Evolutionary conservation across 2,888 invertebrate species (phyloP), one percentile per base, ranked within the genome.

Genomic region (Ormyrus thymus): DNA sequence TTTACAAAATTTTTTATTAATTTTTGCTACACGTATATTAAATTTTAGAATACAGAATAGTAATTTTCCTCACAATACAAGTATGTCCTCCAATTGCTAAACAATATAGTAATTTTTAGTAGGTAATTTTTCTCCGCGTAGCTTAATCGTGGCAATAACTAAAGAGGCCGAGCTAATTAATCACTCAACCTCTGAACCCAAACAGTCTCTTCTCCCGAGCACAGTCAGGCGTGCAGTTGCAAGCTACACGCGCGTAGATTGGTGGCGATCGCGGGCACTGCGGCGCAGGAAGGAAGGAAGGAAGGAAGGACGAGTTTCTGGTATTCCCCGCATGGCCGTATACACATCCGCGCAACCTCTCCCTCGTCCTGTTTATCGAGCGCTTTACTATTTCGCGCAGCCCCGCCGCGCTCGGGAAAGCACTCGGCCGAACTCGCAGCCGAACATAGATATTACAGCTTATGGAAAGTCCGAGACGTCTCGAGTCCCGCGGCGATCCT

Each of bases 391-490:
- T 78, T 73, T 73, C 72, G 78, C 78, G 66, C 61, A 78, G 53
- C 61, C 72, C 62, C 61, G 78, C 29, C 46, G 64, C 4, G 64
- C 64, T 48, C 70, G 64, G 59, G 58, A 59, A 68, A 66, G 75
- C 66, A 68, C 66, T 73, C 61, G 43, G 51, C 64, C 15, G 46
- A 62, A 70, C 64, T 70, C 78, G 78, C 78, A 73, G 50, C 78
- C 78, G 78, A 69, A 78, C 78, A 78, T 78, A 78, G 78, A 78
- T 73, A 78, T 78, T 78, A 64, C 78, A 78, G 78, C 78, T 78
- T 73, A 73, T 69, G 78, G 78, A 73, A 69, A 78, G 70, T 56
- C 61, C 15, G 13, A 43, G 45, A 15, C 15, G 50, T 58, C 58
- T 50, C 58, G 29, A 29, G 68, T 65, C 68, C 72, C 77, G 66